Conservation (phyloP, 2,888 invertebrate genomes). For the Tigriopus californicus region DNA sequence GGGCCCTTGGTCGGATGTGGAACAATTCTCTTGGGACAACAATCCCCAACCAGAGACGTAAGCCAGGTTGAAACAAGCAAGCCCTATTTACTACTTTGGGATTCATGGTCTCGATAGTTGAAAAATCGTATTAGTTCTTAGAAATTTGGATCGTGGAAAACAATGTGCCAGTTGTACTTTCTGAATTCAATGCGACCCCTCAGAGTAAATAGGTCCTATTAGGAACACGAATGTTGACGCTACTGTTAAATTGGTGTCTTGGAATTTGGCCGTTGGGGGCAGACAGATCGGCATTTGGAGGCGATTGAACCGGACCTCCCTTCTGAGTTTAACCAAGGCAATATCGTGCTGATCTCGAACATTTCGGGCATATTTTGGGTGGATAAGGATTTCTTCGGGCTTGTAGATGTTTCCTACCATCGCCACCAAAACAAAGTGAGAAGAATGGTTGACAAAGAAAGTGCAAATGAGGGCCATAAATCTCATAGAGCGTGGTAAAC, state of each 20-base stretch:
- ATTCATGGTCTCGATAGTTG: not conserved
- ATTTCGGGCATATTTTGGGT: not conserved
- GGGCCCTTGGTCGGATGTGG: not conserved
- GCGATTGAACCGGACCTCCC: not conserved
- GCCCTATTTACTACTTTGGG: not conserved
- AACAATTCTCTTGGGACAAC: not conserved
- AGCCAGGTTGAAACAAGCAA: not conserved
- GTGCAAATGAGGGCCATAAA: too few species aligned
- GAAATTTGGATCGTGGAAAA: too few species aligned
- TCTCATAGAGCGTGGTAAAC: too few species aligned
- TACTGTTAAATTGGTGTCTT: not conserved
- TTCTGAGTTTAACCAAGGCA: not conserved
- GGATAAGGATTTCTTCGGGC: not conserved
- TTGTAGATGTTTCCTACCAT: not conserved
- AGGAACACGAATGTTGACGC: too few species aligned
- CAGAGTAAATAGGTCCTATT: too few species aligned
- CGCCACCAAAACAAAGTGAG: too few species aligned
- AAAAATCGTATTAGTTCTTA: too few species aligned
- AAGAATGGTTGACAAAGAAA: too few species aligned
- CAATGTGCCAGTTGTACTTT: too few species aligned
- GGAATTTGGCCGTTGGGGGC: not conserved
- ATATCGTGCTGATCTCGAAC: conserved; percentile 4
- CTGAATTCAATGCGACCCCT: too few species aligned
- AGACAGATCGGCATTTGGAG: not conserved
- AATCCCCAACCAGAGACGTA: conserved; percentile 8